Evolutionary conservation across 2,113 vertebrate genomes (phyloP), one percentile per base, ranked within the genome.

Genomic region (Calonectris borealis): DNA sequence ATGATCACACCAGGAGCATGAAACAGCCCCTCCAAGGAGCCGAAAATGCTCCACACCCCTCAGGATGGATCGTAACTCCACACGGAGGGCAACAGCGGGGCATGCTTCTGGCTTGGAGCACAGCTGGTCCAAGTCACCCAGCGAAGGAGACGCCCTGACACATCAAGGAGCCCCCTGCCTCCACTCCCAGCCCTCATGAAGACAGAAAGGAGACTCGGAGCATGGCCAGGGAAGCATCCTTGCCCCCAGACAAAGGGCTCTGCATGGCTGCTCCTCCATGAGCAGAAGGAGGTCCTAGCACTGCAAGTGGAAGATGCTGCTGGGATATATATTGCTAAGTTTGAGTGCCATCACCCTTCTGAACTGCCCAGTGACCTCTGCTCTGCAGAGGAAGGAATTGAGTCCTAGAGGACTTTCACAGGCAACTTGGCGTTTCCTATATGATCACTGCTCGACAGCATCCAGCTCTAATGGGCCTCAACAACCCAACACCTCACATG

Each of bases 31-130:
- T 96, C 52, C 26, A 51, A 93, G 65, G 18, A 70, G 19, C 24
- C 51, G 51, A 83, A 90, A 88, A 77, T 11, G 16, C 32, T 86
- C 32, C 54, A 69, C 0, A 0, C 3, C 15, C 34, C 32, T 42
- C 48, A 46, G 65, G 54, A 69, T 0, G 0, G 40, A 38, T 26
- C 2, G 0, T 42, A 86, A 46, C 25, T 42, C 21, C 66, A 51
- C 0, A 0, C 4, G 13, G 19, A 79, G 12, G 32, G 55, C 66
- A 82, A 70, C 15, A 68, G 61, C 44, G 32, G 31, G 17, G n/a
- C 44, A 60, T 7, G 13, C 18, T 44, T 17, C 62, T 40, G 19
- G 10, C 46, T 75, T 51, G 55, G 29, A 70, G 51, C 8, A 31
- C 34, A 51, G 71, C 16, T 62, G 27, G 26, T 62, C 21, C 55